These are phyloP conservation scores for Epinephelus lanceolatus DNA, from an alignment of 2,113 vertebrate species.

Conservation along the genomic window DNA sequence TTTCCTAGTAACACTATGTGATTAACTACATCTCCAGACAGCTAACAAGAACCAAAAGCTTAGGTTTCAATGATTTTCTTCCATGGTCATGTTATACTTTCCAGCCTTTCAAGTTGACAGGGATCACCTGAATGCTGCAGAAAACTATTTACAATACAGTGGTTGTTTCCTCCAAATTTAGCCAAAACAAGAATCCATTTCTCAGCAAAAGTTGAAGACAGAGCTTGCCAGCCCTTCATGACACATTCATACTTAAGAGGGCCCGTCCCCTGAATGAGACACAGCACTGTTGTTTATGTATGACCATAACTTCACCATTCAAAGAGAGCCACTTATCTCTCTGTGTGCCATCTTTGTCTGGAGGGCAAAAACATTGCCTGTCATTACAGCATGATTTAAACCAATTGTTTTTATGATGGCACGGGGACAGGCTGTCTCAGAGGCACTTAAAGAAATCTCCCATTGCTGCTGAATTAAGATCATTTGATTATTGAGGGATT, in stretches of 20 bases:
- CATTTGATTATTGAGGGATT: constrained; percentile 42
- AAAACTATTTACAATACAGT: not conserved
- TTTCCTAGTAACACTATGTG: no score
- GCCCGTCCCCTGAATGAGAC: not conserved
- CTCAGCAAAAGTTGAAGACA: not conserved
- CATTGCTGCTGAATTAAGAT: constrained; percentile 16
- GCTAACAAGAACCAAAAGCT: no score
- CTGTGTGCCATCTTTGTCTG: not conserved
- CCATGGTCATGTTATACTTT: not conserved
- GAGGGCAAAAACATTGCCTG: not conserved
- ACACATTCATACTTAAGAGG: not conserved
- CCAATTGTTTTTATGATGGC: constrained; percentile 18
- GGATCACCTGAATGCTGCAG: not conserved
- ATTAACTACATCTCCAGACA: no score
- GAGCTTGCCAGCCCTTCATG: not conserved
- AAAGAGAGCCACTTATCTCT: not conserved
- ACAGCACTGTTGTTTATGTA: not conserved
- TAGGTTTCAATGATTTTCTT: no score
- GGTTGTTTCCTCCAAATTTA: not conserved
- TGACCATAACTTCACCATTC: not conserved
- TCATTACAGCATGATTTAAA: constrained; percentile 11
- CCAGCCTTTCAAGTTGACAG: not conserved
- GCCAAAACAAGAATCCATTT: not conserved
- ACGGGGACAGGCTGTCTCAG: constrained; percentile 23
- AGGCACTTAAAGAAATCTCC: constrained; percentile 34